phyloP scores from a whole-genome alignment of 2,888 invertebrate genomes.

The Masnerella sp. region DNA sequence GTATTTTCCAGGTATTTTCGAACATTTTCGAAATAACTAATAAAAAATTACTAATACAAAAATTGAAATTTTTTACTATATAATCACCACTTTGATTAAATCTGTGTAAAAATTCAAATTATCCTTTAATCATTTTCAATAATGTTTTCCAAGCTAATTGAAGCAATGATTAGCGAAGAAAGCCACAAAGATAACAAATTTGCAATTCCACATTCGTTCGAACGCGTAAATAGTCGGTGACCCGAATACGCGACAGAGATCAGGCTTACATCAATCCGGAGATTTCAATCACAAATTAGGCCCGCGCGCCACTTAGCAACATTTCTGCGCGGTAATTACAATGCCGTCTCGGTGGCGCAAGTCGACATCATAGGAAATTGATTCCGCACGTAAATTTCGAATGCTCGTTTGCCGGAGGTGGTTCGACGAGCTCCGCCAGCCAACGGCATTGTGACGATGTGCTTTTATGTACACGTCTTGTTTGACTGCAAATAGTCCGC shows the following conservation, averaged over 20 bases:
- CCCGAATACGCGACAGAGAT: slow-evolving; percentile 21
- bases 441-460: slow-evolving; percentile 54
- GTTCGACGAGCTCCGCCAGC: slow-evolving; percentile 29
- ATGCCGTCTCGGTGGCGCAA: slow-evolving; percentile 30
- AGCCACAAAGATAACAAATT: neutral
- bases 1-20: too few species aligned
- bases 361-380: slow-evolving; percentile 56
- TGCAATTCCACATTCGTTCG: neutral
- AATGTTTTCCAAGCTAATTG: too few species aligned
- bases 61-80: too few species aligned
- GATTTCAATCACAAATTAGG: slow-evolving; percentile 46
- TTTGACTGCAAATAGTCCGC: slow-evolving; percentile 54
- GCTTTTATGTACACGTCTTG: slow-evolving; percentile 58
- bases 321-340: slow-evolving; percentile 48
- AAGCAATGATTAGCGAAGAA: too few species aligned
- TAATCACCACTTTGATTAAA: too few species aligned
- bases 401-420: slow-evolving; percentile 52
- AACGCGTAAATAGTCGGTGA: slow-evolving; percentile 4
- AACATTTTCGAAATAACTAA: too few species aligned
- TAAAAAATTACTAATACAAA: too few species aligned
- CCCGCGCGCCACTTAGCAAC: slow-evolving; percentile 12
- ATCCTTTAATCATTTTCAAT: too few species aligned
- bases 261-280: neutral
- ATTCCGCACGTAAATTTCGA: slow-evolving; percentile 55
- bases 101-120: too few species aligned